phyloP scores from a whole-genome alignment of 35 echinoderm and acorn worm species.

The Ophiothrix spiculata region DNA sequence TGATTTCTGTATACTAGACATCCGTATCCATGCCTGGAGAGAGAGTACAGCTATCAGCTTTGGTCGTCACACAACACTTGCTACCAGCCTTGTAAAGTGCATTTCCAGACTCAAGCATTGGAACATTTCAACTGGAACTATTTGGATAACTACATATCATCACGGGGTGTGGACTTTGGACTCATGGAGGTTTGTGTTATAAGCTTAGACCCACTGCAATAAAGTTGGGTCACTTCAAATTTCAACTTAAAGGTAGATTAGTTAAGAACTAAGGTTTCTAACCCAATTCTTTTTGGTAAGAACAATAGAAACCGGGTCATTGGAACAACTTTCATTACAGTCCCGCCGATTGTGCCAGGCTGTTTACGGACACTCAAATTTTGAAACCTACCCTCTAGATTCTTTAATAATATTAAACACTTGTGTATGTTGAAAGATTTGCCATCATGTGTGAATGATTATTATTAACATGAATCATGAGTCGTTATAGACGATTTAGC shows the following conservation, averaged over 20 bases:
- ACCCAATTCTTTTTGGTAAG: too few relatives aligned
- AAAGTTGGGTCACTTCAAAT: too few relatives aligned
- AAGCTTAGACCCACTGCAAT: too few relatives aligned
- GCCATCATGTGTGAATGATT: background rate
- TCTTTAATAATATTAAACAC: background rate
- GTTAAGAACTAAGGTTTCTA: too few relatives aligned
- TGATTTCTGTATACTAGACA: too few relatives aligned
- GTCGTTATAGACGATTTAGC: too few relatives aligned
- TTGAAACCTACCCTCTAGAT: background rate
- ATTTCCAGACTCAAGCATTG: slow-evolving; percentile 53
- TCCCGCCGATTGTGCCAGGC: too few relatives aligned
- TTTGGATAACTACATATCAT: slow-evolving; percentile 81
- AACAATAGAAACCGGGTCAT: too few relatives aligned
- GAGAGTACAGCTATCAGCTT: slow-evolving; percentile 67
- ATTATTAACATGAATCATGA: background rate
- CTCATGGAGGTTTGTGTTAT: slow-evolving; percentile 9
- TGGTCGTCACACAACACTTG: slow-evolving; percentile 49
- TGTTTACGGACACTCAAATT: background rate
- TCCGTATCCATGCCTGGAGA: background rate
- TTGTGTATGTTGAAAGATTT: too few relatives aligned
- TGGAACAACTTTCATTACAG: too few relatives aligned
- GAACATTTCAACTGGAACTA: slow-evolving; percentile 91
- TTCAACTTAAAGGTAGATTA: too few relatives aligned
- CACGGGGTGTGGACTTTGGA: slow-evolving; percentile 27
- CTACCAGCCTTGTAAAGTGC: slow-evolving; percentile 43